phyloP scores from a whole-genome alignment of 2,888 invertebrate genomes.

The Brenthis ino region DNA sequence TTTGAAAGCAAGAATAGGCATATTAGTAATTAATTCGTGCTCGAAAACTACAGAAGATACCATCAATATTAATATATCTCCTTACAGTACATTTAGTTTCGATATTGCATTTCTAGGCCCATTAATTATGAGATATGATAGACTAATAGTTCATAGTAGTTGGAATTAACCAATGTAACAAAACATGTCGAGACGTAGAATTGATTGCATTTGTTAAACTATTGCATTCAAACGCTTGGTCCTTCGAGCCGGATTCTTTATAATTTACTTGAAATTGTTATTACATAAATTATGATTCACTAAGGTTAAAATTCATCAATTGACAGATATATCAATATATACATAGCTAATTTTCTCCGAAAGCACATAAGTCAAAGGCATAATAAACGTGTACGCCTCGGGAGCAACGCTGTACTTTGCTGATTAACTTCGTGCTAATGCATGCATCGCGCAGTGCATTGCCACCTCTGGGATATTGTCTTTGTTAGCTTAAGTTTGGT shows the following conservation, averaged over 20 bases:
- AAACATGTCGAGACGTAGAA: background rate
- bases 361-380: slow-evolving; percentile 28
- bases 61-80: slow-evolving; percentile 30
- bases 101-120: slow-evolving; percentile 28
- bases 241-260: background rate
- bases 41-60: slow-evolving; percentile 24
- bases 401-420: slow-evolving; percentile 35
- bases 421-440: slow-evolving; percentile 45
- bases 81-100: slow-evolving; percentile 35
- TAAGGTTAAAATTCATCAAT: background rate
- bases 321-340: too few relatives aligned
- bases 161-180: background rate
- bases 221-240: too few relatives aligned
- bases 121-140: slow-evolving; percentile 33
- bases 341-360: slow-evolving; percentile 15
- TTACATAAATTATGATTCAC: too few relatives aligned
- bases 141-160: slow-evolving; percentile 8
- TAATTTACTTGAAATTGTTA: too few relatives aligned
- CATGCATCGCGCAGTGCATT: slow-evolving; percentile 40
- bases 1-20: slow-evolving; percentile 26
- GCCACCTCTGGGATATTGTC: slow-evolving; percentile 39
- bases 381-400: slow-evolving; percentile 31
- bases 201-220: background rate
- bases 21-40: slow-evolving; percentile 35
- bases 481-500: slow-evolving; percentile 36